Evolutionary conservation across 1,140 invertebrate genomes (phyloP), one percentile per base, ranked within the genome.

Genomic region (Hylyphantes graminicola): DNA sequence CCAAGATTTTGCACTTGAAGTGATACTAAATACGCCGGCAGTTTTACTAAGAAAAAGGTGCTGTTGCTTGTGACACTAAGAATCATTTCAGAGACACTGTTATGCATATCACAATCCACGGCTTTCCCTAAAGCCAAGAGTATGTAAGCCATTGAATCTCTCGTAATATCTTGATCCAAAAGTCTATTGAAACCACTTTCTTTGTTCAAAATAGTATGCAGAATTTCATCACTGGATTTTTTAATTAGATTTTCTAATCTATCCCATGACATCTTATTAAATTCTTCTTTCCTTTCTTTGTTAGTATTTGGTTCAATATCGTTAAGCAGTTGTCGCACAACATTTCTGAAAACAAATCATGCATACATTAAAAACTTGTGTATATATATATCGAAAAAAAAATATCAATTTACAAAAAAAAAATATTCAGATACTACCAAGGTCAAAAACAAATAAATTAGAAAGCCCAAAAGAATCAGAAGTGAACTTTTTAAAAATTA

Each of bases 131-230:
- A 53, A 17, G 17, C 50, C 21, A 77, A n/a, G 5, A 61, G 59
- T 19, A 65, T 11, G 15, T 65, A 65, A 21, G 75, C 61, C 61
- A 65, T 77, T 21, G 55, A 64, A 65, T 77, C 61, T 15, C 75
- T 35, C 50, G 9, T 19, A 5, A 77, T 12, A 10, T 64, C n/a
- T 76, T 76, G 21, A 2, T 64, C 21, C 8, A 77, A 50, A 13
- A 64, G 15, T 11, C 53, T 17, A 35, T 9, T 54, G 15, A 77
- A 65, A 2, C 75, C 75, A 65, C 48, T 77, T 19, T 65, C 50
- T 9, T 19, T 64, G 48, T 77, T 35, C 19, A 4, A n/a, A 77
- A 77, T 53, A 51, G 75, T 77, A n/a, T 65, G 8, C 10, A 77
- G 13, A 19, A 77, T 54, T 77, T 77, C 75, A 54, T 21, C 65